Base-by-base conservation (phyloP, 2,888 invertebrate genomes). In the Dendrolimus pini region DNA sequence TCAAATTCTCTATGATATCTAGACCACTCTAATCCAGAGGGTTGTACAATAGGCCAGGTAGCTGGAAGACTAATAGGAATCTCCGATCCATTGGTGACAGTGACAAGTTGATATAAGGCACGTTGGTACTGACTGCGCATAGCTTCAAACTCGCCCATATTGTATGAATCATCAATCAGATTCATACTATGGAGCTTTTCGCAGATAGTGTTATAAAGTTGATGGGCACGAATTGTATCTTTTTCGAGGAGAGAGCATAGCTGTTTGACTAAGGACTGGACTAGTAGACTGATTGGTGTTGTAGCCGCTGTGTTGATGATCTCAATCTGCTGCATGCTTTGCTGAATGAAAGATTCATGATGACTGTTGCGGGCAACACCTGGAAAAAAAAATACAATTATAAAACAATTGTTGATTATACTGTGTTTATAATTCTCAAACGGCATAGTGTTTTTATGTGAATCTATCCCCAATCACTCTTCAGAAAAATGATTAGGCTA, bases 1-100 rank as follows among this genome's bases (percentile, higher is more conserved):
- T 94, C 92, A 78, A 95, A 95, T 70, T 95, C 95, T 58, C 92
- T 87, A 56, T 90, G 87, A 75, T 95, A 95, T 54, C 95, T 89
- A 0, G 94, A 94, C 91, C 92, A 92, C 68, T 93, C 92, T 18
- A 91, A 74, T 0, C 87, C 85, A 0, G 91, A 84, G n/a, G 91
- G 90, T 63, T 81, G 80, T 9, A 86, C 78, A 53, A 91, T 89
- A 0, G 92, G 92, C 92, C 92, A 92, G 1, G 90, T 78, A 0
- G 83, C 86, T 54, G 91, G 91, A 7, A 92, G 61, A 2, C 80
- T 81, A 53, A 89, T 83, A 0, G 91, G 91, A 60, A 92, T 84
- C 69, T 93, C 91, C 0, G 91, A 83, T 0, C 91, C 92, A 65
- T 88, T 92, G 0, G 94, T 93, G 12, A 93, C 92, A 10, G 91